A percentile compares a stretch with the other conserved stretches of the same genome.
phyloP scores from a whole-genome alignment of 2,113 vertebrate species.

The Diphyllodes magnificus region DNA sequence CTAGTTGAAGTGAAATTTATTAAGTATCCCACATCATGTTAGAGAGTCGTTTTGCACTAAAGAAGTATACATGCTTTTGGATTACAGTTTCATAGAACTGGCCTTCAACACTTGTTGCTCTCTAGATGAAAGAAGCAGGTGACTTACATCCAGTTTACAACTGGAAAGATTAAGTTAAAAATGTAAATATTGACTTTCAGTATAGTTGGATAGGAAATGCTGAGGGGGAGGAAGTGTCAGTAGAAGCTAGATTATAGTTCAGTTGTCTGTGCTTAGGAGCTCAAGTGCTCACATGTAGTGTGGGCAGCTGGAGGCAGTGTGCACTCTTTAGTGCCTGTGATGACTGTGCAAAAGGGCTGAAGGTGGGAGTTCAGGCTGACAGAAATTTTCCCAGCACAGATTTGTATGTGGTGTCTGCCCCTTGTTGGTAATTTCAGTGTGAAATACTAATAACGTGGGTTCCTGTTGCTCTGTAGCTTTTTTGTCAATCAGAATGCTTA shows the following conservation, averaged over 20 bases:
- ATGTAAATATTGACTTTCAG: background rate
- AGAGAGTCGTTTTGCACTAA: background rate
- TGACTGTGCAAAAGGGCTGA: background rate
- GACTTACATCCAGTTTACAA: background rate
- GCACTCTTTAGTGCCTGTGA: background rate
- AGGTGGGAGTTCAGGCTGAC: background rate
- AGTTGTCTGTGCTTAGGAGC: background rate
- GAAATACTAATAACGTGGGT: background rate
- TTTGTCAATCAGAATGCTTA: background rate
- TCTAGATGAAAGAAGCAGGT: background rate
- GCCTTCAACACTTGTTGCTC: background rate
- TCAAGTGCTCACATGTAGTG: background rate
- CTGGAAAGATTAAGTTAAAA: background rate
- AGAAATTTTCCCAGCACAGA: background rate
- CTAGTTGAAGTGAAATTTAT: background rate
- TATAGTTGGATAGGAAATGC: background rate
- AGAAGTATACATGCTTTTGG: background rate
- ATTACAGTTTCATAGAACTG: background rate
- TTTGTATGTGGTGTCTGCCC: background rate
- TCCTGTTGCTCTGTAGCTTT: background rate
- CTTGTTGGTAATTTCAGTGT: background rate
- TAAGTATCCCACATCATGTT: background rate
- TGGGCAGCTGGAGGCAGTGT: background rate
- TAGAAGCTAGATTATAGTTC: background rate
- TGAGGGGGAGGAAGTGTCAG: background rate